Percentiles rank a stretch among this genome's conserved stretches.
Evolutionary conservation across 2,888 invertebrate genomes (phyloP).

Genomic region (Antheraea assamensis): DNA sequence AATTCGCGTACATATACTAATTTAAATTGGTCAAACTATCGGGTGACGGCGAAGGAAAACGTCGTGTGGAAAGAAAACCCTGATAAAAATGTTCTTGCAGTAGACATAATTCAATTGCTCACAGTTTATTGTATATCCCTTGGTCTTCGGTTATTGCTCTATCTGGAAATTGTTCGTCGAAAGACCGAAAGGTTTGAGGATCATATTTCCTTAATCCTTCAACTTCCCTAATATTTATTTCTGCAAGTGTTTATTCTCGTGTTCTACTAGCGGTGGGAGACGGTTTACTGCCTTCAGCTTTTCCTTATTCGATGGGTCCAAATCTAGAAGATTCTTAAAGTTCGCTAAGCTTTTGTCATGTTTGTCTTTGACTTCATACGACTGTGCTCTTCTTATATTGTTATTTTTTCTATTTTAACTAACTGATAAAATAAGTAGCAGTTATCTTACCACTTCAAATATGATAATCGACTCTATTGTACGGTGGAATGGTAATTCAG

Average conservation of each 20-base stretch:
- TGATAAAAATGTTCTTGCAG: no score
- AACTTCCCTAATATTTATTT: constrained; percentile 96
- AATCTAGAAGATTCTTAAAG: constrained; percentile 90
- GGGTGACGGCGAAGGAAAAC: no score
- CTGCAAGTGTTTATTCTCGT: constrained; percentile 96
- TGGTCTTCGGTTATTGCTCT: constrained; percentile 92
- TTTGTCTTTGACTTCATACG: constrained; percentile 92
- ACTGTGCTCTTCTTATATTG: constrained; percentile 87
- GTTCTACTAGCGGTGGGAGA: constrained; percentile 90
- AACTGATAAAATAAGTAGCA: no score
- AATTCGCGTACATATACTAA: no score
- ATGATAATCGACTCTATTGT: no score
- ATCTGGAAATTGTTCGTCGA: constrained; percentile 97
- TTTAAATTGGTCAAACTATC: no score
- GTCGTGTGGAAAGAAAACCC: no score
- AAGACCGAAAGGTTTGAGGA: constrained; percentile 96
- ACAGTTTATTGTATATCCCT: constrained; percentile 97
- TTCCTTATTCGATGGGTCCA: constrained; percentile 88
- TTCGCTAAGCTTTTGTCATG: constrained; percentile 94
- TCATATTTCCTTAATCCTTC: constrained; percentile 96
- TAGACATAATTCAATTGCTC: constrained; percentile 63
- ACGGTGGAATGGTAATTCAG: no score
- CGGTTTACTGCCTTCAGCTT: constrained; percentile 85
- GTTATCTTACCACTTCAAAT: no score
- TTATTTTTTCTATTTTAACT: neutral